phyloP scores from a whole-genome alignment of 2,888 invertebrate genomes.

The Himalopsyche anomala region DNA sequence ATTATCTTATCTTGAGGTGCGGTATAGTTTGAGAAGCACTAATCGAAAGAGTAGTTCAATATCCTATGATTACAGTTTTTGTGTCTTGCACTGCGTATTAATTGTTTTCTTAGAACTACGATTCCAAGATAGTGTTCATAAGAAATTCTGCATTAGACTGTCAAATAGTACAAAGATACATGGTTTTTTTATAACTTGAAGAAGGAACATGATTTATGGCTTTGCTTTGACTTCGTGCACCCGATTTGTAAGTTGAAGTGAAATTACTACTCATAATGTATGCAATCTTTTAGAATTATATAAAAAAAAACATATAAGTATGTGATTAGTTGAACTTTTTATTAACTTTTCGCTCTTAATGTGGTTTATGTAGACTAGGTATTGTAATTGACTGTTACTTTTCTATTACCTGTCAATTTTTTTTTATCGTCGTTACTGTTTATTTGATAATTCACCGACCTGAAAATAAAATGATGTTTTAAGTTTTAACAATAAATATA shows the following conservation, averaged over 20 bases:
- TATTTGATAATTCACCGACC: no score
- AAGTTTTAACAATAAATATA: no score
- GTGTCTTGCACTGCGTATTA: conserved; percentile 49
- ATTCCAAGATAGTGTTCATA: conserved; percentile 49
- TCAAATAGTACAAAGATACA: background rate
- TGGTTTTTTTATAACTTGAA: background rate
- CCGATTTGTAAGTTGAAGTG: background rate
- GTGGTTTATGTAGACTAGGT: no score
- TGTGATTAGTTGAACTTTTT: no score
- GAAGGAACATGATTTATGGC: background rate
- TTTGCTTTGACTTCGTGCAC: background rate
- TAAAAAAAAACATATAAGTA: no score
- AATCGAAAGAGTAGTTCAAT: conserved; percentile 12
- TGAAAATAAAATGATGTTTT: no score
- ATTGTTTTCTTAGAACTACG: conserved; percentile 54
- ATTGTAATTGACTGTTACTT: no score
- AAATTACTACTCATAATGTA: background rate
- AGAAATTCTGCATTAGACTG: conserved; percentile 44
- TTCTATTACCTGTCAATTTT: no score
- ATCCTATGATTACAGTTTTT: conserved; percentile 11
- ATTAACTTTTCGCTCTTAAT: no score
- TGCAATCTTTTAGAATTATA: no score
- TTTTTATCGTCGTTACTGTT: no score
- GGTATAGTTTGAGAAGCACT: background rate
- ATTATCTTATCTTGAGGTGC: no score